These are phyloP conservation scores for Chrysochloris asiatica DNA, from an alignment of 2,113 vertebrate species.

Conservation along the genomic window DNA sequence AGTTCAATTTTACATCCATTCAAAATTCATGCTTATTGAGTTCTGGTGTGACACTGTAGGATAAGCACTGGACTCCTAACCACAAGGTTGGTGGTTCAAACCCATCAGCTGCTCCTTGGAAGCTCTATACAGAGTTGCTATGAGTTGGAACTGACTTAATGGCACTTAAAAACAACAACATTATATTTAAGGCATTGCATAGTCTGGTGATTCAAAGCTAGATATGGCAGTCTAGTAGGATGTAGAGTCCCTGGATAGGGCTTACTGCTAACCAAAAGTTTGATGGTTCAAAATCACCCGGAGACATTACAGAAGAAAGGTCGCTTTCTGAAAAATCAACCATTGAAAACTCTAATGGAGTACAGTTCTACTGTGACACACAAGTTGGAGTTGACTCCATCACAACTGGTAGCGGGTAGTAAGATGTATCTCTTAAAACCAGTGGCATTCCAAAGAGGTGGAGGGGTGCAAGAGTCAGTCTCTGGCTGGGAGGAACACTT, in stretches of 20 bases:
- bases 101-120: too few relatives aligned
- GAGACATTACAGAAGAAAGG: background rate
- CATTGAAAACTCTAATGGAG: background rate
- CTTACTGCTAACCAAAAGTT: background rate
- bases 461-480: background rate
- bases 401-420: background rate
- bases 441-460: background rate
- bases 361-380: background rate
- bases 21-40: background rate
- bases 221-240: too few relatives aligned
- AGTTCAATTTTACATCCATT: background rate
- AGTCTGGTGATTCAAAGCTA: too few relatives aligned
- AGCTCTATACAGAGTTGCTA: too few relatives aligned
- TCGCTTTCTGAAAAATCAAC: background rate
- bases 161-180: too few relatives aligned
- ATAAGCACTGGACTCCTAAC: too few relatives aligned
- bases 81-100: too few relatives aligned
- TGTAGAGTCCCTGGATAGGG: background rate
- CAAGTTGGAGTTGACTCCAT: background rate
- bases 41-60: too few relatives aligned
- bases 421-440: background rate
- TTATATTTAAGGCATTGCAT: too few relatives aligned
- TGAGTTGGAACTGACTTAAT: too few relatives aligned
- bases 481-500: background rate
- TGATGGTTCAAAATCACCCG: background rate